Percentiles rank a stretch among this genome's conserved stretches.
Conservation (phyloP, 2,797 vertebrate genomes). For the Gastrophryne carolinensis region DNA sequence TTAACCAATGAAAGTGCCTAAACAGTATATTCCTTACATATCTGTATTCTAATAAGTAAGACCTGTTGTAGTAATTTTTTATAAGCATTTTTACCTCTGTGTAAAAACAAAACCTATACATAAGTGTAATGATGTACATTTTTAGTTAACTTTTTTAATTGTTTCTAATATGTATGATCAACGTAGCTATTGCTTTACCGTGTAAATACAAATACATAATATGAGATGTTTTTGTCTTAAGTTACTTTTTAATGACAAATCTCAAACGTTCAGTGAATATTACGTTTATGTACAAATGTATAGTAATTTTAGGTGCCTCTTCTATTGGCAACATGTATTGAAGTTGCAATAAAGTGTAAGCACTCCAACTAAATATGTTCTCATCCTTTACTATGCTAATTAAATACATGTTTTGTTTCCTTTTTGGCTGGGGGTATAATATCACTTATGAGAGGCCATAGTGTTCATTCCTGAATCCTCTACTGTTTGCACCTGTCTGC, state of each 20-base stretch:
- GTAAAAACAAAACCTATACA: conserved; percentile 84
- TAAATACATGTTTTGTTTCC: too few species aligned
- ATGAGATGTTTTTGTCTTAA: conserved; percentile 64
- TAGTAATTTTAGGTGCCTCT: conserved; percentile 48
- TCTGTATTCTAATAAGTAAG: conserved; percentile 83
- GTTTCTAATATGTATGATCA: conserved; percentile 95
- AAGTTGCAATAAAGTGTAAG: conserved; percentile 49
- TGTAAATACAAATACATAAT: conserved; percentile 90
- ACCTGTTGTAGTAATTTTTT: conserved; percentile 87
- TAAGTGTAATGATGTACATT: conserved; percentile 98
- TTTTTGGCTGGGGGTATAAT: too few species aligned
- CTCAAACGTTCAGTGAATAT: conserved; percentile 37
- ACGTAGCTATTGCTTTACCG: conserved; percentile 88
- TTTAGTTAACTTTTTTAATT: conserved; percentile 93
- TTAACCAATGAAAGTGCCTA: conserved; percentile 95
- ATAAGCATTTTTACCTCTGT: conserved; percentile 97
- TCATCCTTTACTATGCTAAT: neutral
- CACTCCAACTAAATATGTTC: conserved; percentile 19
- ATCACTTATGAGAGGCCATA: too few species aligned
- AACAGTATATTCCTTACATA: conserved; percentile 82
- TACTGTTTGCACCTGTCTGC: too few species aligned
- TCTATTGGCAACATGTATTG: conserved; percentile 43
- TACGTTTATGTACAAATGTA: conserved; percentile 43
- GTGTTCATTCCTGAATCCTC: too few species aligned
- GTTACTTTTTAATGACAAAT: conserved; percentile 47